Conservation (phyloP, 2,888 invertebrate species). For the Nezara viridula region DNA sequence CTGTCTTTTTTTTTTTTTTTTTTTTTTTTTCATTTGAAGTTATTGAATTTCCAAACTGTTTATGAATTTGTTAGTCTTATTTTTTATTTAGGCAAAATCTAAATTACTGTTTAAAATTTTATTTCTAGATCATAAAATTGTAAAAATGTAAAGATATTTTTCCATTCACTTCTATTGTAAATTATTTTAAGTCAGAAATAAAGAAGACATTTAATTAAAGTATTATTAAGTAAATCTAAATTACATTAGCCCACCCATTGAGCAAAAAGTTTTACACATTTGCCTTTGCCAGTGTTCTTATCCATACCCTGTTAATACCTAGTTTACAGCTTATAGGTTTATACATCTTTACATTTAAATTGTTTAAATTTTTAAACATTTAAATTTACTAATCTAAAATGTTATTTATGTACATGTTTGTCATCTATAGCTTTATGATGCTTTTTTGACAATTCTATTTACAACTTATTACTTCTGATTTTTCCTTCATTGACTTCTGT, state of each 20-base stretch:
- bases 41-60: not conserved
- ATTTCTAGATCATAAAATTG: not conserved
- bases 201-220: not conserved
- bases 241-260: constrained; percentile 55
- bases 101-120: constrained; percentile 13
- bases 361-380: constrained; percentile 36
- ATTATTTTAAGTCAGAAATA: not conserved
- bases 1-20: constrained; percentile 5
- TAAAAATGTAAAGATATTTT: not conserved
- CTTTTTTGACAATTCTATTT: constrained; percentile 1
- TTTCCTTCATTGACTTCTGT: not conserved
- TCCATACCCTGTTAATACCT: constrained; percentile 53
- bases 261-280: constrained; percentile 47
- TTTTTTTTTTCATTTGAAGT: not conserved
- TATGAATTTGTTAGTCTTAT: not conserved
- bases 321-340: constrained; percentile 22
- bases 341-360: constrained; percentile 20
- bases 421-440: constrained; percentile 1
- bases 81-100: constrained; percentile 23
- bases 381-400: not conserved
- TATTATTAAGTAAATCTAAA: constrained; percentile 26
- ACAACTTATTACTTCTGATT: constrained; percentile 1
- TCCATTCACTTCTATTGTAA: not conserved
- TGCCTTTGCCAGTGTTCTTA: constrained; percentile 32
- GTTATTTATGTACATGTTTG: constrained; percentile 49